These are phyloP conservation scores for Nesogale talazaci DNA, from an alignment of 2,113 vertebrate genomes.

Conservation along the genomic window DNA sequence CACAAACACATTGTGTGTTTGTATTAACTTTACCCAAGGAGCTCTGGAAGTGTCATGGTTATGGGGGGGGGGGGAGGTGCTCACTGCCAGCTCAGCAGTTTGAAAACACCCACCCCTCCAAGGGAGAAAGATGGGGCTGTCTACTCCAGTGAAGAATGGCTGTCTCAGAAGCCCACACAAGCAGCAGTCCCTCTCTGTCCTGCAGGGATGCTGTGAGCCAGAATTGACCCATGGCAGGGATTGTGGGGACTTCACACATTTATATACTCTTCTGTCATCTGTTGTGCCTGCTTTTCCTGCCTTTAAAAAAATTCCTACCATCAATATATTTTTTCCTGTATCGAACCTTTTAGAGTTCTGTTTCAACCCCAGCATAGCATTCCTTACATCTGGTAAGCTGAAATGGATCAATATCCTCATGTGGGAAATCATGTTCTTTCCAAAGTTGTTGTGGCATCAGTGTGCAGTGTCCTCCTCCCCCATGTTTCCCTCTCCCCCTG, in stretches of 20 bases:
- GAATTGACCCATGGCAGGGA: no score
- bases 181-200: no score
- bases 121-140: no score
- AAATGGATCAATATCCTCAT: not conserved
- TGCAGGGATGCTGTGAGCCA: no score
- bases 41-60: no score
- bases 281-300: not conserved
- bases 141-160: no score
- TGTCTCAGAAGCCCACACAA: no score
- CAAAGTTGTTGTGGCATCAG: not conserved
- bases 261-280: not conserved
- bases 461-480: not conserved
- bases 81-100: no score
- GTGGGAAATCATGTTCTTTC: not conserved
- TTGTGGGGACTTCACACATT: not conserved
- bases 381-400: not conserved
- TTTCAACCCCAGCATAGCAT: not conserved
- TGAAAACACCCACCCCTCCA: no score
- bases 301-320: not conserved
- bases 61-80: no score
- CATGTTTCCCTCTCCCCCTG: not conserved
- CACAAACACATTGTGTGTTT: no score
- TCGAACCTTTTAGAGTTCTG: not conserved
- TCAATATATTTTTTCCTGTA: not conserved
- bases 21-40: not conserved